Conservation (phyloP, 1,140 invertebrate species). For the Bombus waltoni region DNA sequence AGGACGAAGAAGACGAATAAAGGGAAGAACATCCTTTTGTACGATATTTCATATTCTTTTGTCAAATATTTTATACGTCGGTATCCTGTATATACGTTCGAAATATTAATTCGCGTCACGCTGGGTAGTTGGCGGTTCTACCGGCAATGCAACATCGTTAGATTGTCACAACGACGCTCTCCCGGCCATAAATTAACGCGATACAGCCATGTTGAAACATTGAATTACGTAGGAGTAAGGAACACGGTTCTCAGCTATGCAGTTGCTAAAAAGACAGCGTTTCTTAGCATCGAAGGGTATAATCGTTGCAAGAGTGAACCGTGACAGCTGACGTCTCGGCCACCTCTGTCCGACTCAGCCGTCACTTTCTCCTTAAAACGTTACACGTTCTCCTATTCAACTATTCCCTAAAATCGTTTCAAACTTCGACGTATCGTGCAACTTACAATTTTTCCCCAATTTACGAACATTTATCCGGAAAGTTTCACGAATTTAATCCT, state of each 20-base stretch:
- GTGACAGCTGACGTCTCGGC: neutral
- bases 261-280: neutral
- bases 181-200: neutral
- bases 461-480: too few relatives aligned
- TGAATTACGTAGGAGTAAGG: slow-evolving; percentile 19
- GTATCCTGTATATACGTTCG: neutral
- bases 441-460: neutral
- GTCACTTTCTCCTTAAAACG: slow-evolving; percentile 18
- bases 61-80: neutral
- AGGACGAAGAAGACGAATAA: too few relatives aligned
- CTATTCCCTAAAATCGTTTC: neutral
- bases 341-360: neutral
- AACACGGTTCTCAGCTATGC: neutral
- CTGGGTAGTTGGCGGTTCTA: neutral
- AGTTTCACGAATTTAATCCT: neutral
- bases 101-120: neutral
- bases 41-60: neutral
- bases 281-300: neutral
- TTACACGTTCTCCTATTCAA: neutral
- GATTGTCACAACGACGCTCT: neutral
- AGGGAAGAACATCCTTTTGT: too few relatives aligned
- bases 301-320: neutral
- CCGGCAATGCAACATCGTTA: neutral
- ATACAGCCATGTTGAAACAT: slow-evolving; percentile 13
- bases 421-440: neutral